A percentile compares a stretch with the other conserved stretches of the same genome.
Evolutionary conservation across 2,797 vertebrate species (phyloP).

Genomic region (Alfaro cultratus): DNA sequence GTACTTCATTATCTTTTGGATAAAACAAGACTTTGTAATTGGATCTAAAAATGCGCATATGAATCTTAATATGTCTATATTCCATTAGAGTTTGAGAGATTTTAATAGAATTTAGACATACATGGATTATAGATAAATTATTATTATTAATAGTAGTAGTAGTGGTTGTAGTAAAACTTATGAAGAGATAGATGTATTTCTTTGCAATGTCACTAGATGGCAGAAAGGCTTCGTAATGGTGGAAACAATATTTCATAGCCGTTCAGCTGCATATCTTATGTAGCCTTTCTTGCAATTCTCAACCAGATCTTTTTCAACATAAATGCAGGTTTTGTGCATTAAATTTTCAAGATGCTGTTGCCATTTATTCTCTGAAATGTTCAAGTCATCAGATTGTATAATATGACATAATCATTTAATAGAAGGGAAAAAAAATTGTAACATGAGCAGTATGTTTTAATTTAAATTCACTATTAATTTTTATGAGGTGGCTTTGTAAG

Average conservation of each 20-base stretch:
- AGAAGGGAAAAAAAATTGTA: neutral
- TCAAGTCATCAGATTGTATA: neutral
- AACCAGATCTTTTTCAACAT: neutral
- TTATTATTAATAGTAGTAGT: no score
- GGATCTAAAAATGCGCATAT: neutral
- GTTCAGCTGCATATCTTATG: neutral
- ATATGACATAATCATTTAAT: neutral
- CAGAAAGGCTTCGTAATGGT: slow-evolving; percentile 13
- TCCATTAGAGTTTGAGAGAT: neutral
- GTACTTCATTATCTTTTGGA: no score
- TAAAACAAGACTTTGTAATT: neutral
- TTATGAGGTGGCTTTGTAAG: neutral
- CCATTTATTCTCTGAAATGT: no score
- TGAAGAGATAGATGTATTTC: slow-evolving; percentile 17
- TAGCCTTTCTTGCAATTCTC: neutral
- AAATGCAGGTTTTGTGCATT: neutral
- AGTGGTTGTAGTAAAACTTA: neutral
- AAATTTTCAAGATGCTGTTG: neutral
- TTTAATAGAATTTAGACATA: neutral
- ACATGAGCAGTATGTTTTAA: neutral
- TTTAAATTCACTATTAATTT: neutral
- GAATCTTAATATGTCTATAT: neutral
- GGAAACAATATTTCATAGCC: neutral
- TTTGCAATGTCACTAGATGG: slow-evolving; percentile 43
- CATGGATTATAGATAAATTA: neutral